Evolutionary conservation across 2,888 invertebrate species (phyloP).

Genomic region (Ctenicera cuprea): DNA sequence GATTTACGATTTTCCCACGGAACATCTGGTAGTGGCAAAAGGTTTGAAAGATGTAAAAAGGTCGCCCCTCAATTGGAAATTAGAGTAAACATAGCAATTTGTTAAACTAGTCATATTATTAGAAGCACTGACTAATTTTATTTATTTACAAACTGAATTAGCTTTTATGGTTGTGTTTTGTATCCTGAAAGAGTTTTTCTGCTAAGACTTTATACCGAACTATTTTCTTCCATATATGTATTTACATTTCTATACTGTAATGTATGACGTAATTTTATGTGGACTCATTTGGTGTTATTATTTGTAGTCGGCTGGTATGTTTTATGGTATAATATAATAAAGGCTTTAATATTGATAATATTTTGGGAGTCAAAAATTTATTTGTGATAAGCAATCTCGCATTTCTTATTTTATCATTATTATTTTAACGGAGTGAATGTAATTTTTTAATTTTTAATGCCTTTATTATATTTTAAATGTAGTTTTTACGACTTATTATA

Average conservation of each 20-base stretch:
- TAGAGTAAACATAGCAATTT: slow-evolving; percentile 50
- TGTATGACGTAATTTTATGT: slow-evolving; percentile 1
- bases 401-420: too few species aligned
- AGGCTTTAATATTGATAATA: background rate
- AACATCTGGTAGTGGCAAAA: slow-evolving; percentile 84
- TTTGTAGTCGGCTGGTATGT: background rate
- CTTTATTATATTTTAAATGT: too few species aligned
- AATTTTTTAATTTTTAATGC: too few species aligned
- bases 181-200: background rate
- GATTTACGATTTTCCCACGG: slow-evolving; percentile 89
- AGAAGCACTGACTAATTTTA: slow-evolving; percentile 35
- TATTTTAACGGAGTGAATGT: too few species aligned
- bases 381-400: too few species aligned
- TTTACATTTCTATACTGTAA: slow-evolving; percentile 1
- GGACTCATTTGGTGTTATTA: background rate
- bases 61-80: slow-evolving; percentile 55
- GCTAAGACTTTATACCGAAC: background rate
- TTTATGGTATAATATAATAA: background rate
- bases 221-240: slow-evolving; percentile 8
- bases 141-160: slow-evolving; percentile 5
- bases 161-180: slow-evolving; percentile 4
- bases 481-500: too few species aligned
- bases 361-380: background rate
- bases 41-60: slow-evolving; percentile 65
- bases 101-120: slow-evolving; percentile 37